Conservation (phyloP, 1,140 invertebrate genomes). For the Solenopsis fugax region DNA sequence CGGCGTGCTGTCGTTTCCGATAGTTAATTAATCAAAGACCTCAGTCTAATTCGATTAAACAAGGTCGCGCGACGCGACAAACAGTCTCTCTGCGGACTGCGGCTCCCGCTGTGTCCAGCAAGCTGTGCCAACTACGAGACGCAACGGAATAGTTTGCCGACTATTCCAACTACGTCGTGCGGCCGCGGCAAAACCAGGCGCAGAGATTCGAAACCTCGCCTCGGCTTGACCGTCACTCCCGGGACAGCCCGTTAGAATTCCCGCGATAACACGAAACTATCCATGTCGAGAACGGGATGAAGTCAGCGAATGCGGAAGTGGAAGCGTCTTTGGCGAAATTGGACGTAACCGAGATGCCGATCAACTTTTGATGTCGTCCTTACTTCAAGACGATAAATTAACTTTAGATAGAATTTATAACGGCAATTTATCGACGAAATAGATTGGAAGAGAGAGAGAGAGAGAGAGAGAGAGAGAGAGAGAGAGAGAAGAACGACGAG, state of each 20-base stretch:
- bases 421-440: slow-evolving; percentile 1
- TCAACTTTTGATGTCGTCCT: not conserved
- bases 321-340: slow-evolving; percentile 42
- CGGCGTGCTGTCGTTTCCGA: not conserved
- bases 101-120: slow-evolving; percentile 19
- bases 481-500: not conserved
- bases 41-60: slow-evolving; percentile 62
- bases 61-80: slow-evolving; percentile 61
- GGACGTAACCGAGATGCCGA: not conserved
- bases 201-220: slow-evolving; percentile 53
- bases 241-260: slow-evolving; percentile 74
- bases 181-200: slow-evolving; percentile 32
- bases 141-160: slow-evolving; percentile 75
- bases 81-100: slow-evolving; percentile 40
- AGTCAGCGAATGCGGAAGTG: slow-evolving; percentile 40
- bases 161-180: slow-evolving; percentile 67
- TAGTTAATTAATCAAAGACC: slow-evolving; percentile 63
- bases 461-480: too few relatives aligned
- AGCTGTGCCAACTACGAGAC: slow-evolving; percentile 56
- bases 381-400: not conserved
- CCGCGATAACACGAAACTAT: slow-evolving; percentile 67
- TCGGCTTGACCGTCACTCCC: slow-evolving; percentile 53
- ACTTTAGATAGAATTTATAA: not conserved
- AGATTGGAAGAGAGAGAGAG: too few relatives aligned
- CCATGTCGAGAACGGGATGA: slow-evolving; percentile 52